Evolutionary conservation across 2,113 vertebrate genomes (phyloP).

Genomic region (Verasper variegatus): DNA sequence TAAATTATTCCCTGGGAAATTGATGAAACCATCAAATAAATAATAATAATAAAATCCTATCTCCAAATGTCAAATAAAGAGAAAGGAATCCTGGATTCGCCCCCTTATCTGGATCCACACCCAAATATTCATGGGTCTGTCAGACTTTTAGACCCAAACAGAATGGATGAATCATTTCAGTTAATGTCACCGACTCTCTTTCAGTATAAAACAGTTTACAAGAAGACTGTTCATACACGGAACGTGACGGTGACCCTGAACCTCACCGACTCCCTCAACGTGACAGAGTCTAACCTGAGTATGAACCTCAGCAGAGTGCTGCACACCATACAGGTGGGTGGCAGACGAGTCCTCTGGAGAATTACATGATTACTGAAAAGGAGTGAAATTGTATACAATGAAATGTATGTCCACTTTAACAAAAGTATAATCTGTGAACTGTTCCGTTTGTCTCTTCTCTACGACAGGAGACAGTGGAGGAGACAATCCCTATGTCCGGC

Average conservation of each 20-base stretch:
- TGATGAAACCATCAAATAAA: no score
- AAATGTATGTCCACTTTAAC: no score
- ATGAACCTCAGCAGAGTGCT: slow-evolving; percentile 86
- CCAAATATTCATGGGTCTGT: not conserved
- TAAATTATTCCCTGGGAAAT: no score
- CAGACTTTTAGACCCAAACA: not conserved
- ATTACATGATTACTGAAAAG: no score
- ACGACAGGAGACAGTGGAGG: slow-evolving; percentile 85
- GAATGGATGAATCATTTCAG: not conserved
- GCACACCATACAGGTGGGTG: slow-evolving; percentile 82
- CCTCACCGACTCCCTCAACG: slow-evolving; percentile 65
- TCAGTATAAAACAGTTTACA: slow-evolving; percentile 93
- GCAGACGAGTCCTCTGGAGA: not conserved
- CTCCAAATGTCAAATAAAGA: no score
- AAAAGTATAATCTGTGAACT: not conserved
- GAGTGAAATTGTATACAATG: not conserved
- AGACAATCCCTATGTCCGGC: slow-evolving; percentile 88
- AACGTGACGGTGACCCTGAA: slow-evolving; percentile 76
- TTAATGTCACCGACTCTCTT: slow-evolving; percentile 17
- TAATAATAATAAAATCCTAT: no score
- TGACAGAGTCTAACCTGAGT: slow-evolving; percentile 70
- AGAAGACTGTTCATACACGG: slow-evolving; percentile 87
- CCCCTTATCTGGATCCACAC: no score
- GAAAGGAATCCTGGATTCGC: no score
- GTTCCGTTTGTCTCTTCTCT: not conserved